A percentile compares a stretch with the other conserved stretches of the same genome.
These are phyloP conservation scores for Alethe castanea DNA, from an alignment of 2,113 vertebrate species.

Conservation along the genomic window DNA sequence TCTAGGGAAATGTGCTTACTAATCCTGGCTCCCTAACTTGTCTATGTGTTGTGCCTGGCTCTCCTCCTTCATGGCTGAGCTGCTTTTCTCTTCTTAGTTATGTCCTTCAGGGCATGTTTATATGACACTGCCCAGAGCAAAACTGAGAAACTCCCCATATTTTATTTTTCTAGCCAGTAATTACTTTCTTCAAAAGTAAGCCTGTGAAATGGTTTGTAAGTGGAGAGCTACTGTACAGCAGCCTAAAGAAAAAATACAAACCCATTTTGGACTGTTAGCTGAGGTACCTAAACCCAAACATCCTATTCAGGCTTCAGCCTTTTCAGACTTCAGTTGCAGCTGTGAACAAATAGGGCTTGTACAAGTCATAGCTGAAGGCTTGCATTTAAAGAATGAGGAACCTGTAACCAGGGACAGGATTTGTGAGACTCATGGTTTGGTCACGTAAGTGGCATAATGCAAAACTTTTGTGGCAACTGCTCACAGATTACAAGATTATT, in stretches of 20 bases:
- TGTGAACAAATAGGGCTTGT: not conserved
- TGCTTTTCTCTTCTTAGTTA: not conserved
- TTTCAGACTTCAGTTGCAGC: not conserved
- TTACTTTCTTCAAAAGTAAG: not conserved
- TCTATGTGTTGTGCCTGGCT: not conserved
- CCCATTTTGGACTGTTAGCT: not conserved
- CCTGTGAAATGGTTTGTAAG: not conserved
- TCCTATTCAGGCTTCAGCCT: not conserved
- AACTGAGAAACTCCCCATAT: not conserved
- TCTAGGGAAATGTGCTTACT: not conserved
- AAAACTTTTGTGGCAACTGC: not conserved
- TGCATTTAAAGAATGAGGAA: not conserved
- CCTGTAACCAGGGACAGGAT: not conserved
- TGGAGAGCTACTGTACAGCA: not conserved
- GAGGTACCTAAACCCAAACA: not conserved
- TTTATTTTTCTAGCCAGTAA: not conserved
- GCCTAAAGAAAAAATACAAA: not conserved
- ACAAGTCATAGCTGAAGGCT: not conserved
- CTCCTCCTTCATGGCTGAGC: not conserved
- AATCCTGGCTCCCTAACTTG: not conserved
- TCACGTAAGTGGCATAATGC: not conserved
- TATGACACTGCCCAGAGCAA: not conserved
- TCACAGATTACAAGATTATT: not conserved
- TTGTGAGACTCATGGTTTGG: not conserved
- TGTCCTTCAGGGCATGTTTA: not conserved